These are phyloP conservation scores for Cristatella mucedo DNA, from an alignment of 2,888 invertebrate species.

Conservation along the genomic window DNA sequence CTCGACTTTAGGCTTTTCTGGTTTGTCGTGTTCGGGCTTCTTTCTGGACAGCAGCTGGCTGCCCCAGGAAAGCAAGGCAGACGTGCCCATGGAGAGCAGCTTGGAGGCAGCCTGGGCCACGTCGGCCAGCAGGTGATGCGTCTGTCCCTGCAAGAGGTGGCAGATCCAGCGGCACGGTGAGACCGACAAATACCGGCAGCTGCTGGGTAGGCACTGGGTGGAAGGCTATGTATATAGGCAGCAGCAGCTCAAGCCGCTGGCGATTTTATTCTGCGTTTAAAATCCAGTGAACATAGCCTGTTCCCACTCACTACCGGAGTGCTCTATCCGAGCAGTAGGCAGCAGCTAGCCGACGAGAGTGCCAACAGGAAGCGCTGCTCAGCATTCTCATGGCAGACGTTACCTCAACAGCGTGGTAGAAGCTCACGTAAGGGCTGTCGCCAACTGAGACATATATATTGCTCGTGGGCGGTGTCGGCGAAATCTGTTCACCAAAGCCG, in stretches of 20 bases:
- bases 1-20: constrained; percentile 41
- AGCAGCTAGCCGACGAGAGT: too few species aligned
- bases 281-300: too few species aligned
- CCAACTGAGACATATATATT: constrained; percentile 62
- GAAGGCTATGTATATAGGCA: too few species aligned
- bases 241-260: too few species aligned
- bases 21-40: constrained; percentile 45
- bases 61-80: constrained; percentile 7
- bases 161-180: too few species aligned
- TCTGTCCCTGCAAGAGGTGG: constrained; percentile 46
- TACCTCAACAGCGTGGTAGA: constrained; percentile 68
- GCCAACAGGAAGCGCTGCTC: too few species aligned
- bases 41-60: constrained; percentile 44
- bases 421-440: constrained; percentile 65
- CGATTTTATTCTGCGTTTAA: too few species aligned
- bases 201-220: too few species aligned
- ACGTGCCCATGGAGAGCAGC: constrained; percentile 16
- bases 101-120: constrained; percentile 81
- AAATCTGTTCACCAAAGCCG: neutral
- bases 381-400: too few species aligned
- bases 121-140: constrained; percentile 65
- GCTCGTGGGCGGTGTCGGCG: constrained; percentile 56
- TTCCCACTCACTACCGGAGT: too few species aligned
- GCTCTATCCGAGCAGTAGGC: too few species aligned
- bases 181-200: too few species aligned